Evolutionary conservation across 2,888 invertebrate species (phyloP), one percentile per base, ranked within the genome.

Genomic region (Pheosia tremula): DNA sequence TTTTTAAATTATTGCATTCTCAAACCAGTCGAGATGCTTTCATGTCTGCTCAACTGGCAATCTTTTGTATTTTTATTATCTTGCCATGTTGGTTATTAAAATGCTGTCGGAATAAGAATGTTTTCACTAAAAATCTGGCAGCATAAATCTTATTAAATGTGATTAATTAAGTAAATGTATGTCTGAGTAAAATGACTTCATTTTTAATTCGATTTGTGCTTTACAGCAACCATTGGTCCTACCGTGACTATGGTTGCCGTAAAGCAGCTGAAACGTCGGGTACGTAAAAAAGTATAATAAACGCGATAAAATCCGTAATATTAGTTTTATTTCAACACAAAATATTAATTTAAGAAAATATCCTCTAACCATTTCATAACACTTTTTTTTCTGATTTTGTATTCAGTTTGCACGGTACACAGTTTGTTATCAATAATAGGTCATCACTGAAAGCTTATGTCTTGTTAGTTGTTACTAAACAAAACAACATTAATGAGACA

Each of bases 1-100:
- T 75, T 45, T 45, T 60, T 60, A 75, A 77, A 75, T 72, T 71
- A 68, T 69, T 76, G 66, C 68, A 70, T 72, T 66, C 64, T 64
- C 66, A 66, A 56, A n/a, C 8, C 43, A 11, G 41, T 60, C 39
- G 58, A 11, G 41, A 52, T n/a, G 50, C 24, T 58, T 58, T 58
- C 39, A 5, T 38, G 38, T 13, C 45, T 39, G 58, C 7, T 8
- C 7, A 41, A 53, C 52, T 53, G 53, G 11, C 38, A 38, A 50
- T n/a, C 24, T 50, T 6, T 50, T 50, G 8, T 50, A 5, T 50
- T 50, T 13, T 13, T 13, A 50, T 45, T 45, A 47, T 47, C 10
- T 50, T 50, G 3, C n/a, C 50, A 24, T 24, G 24, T 24, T 24
- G 24, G 24, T 24, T 24, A 24, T 24, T 24, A 65, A 61, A 64